Evolutionary conservation across 2,888 invertebrate species (phyloP).

Genomic region (Drosophila birchii): DNA sequence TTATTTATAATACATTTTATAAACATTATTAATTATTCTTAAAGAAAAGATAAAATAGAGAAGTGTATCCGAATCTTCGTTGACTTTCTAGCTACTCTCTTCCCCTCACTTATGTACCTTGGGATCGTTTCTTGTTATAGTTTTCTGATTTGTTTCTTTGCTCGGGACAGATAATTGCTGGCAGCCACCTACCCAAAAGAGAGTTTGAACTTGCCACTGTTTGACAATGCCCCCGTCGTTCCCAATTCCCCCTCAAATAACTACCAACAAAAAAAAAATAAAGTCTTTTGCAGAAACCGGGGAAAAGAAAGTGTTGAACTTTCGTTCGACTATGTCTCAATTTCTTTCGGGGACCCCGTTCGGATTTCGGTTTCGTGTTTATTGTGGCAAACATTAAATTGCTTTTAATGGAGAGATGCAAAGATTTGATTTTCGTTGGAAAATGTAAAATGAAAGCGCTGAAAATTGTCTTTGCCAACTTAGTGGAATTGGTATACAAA

Average conservation of each 20-base stretch:
- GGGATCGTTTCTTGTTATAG: constrained; percentile 25
- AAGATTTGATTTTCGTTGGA: constrained; percentile 48
- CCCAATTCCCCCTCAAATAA: not conserved
- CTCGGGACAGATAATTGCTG: constrained; percentile 54
- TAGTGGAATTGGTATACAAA: constrained; percentile 14
- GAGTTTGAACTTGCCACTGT: constrained; percentile 63
- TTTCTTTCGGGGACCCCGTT: constrained; percentile 45
- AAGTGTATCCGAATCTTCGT: not conserved
- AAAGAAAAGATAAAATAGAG: not conserved
- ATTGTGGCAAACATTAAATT: constrained; percentile 69
- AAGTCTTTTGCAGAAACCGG: constrained; percentile 7
- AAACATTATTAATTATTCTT: not conserved
- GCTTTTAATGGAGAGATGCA: constrained; percentile 70
- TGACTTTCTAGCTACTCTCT: not conserved
- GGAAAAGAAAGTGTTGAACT: constrained; percentile 74
- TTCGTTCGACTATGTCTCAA: constrained; percentile 61
- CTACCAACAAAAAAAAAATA: not conserved
- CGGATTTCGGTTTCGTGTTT: constrained; percentile 52
- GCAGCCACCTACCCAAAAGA: constrained; percentile 59
- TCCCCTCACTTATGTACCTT: not conserved
- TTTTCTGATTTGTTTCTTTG: constrained; percentile 31
- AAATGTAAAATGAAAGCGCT: constrained; percentile 63
- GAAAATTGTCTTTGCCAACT: constrained; percentile 54
- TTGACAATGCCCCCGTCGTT: constrained; percentile 27
- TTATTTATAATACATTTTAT: not conserved